Conservation (phyloP, 2,888 invertebrate species). For the Torymus tubicola region DNA sequence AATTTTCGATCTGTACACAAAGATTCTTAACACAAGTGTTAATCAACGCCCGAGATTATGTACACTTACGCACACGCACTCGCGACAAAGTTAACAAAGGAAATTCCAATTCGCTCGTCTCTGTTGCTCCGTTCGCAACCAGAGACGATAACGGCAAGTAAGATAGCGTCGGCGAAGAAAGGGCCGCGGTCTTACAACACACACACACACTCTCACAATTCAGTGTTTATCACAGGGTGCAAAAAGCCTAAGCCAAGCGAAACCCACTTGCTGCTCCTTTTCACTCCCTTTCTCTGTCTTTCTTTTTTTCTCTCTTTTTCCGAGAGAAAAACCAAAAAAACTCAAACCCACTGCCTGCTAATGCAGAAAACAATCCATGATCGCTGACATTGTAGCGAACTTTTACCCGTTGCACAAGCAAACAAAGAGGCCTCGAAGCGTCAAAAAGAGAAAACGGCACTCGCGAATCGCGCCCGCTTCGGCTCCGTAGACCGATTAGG, state of each 20-base stretch:
- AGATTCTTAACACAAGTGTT: slow-evolving; percentile 37
- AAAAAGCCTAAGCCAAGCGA: slow-evolving; percentile 7
- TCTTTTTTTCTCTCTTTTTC: slow-evolving; percentile 8
- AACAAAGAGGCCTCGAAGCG: slow-evolving; percentile 55
- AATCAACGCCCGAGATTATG: slow-evolving; percentile 32
- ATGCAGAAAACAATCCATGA: slow-evolving; percentile 74
- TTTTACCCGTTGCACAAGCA: slow-evolving; percentile 57
- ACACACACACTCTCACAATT: neutral
- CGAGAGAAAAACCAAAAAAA: slow-evolving; percentile 30
- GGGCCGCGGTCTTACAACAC: neutral
- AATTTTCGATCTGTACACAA: slow-evolving; percentile 51
- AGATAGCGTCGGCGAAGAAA: slow-evolving; percentile 25
- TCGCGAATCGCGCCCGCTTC: neutral
- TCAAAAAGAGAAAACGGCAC: slow-evolving; percentile 53
- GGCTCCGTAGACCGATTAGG: slow-evolving; percentile 43
- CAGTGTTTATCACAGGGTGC: slow-evolving; percentile 10
- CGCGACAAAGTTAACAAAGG: slow-evolving; percentile 37
- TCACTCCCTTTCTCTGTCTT: neutral
- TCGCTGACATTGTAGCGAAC: slow-evolving; percentile 68
- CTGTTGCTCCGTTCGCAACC: neutral
- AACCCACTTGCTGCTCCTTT: neutral
- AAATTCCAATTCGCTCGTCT: slow-evolving; percentile 29
- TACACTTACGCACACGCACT: neutral
- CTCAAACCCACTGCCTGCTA: slow-evolving; percentile 63
- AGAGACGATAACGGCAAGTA: neutral